phyloP scores from a whole-genome alignment of 2,888 invertebrate species.

The Phengaris alcon region DNA sequence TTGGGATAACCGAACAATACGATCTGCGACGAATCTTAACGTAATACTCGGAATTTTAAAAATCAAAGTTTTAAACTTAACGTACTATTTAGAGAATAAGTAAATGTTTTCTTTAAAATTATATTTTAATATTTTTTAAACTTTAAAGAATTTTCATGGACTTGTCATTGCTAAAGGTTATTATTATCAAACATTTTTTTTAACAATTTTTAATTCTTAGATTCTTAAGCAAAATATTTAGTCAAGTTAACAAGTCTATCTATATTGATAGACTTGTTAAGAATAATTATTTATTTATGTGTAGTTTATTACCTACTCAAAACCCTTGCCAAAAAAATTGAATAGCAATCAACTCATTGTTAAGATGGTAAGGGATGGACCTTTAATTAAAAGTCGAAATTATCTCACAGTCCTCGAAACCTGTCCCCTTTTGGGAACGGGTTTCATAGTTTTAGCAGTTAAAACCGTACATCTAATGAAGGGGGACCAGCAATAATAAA shows the following conservation, averaged over 20 bases:
- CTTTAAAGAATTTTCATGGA: too few relatives aligned
- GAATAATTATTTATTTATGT: background rate
- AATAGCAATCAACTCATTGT: slow-evolving; percentile 22
- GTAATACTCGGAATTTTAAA: background rate
- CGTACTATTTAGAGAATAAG: too few relatives aligned
- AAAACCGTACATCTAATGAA: slow-evolving; percentile 79
- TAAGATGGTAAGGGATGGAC: slow-evolving; percentile 20
- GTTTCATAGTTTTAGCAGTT: slow-evolving; percentile 78
- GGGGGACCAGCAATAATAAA: slow-evolving; percentile 74
- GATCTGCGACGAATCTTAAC: slow-evolving; percentile 6
- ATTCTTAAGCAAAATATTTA: too few relatives aligned
- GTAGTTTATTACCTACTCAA: background rate
- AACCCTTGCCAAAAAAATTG: slow-evolving; percentile 15
- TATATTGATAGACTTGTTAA: background rate
- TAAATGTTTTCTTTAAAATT: too few relatives aligned
- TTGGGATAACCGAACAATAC: slow-evolving; percentile 18
- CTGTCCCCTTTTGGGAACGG: slow-evolving; percentile 71
- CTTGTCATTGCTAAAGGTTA: too few relatives aligned
- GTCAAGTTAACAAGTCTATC: too few relatives aligned
- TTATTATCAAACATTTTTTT: too few relatives aligned
- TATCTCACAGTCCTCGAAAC: slow-evolving; percentile 71
- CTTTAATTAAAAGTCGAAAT: slow-evolving; percentile 66
- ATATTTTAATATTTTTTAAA: too few relatives aligned
- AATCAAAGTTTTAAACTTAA: background rate
- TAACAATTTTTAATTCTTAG: too few relatives aligned